Evolutionary conservation across 2,888 invertebrate species (phyloP), one percentile per base, ranked within the genome.

Genomic region (Drosophila helvetica): DNA sequence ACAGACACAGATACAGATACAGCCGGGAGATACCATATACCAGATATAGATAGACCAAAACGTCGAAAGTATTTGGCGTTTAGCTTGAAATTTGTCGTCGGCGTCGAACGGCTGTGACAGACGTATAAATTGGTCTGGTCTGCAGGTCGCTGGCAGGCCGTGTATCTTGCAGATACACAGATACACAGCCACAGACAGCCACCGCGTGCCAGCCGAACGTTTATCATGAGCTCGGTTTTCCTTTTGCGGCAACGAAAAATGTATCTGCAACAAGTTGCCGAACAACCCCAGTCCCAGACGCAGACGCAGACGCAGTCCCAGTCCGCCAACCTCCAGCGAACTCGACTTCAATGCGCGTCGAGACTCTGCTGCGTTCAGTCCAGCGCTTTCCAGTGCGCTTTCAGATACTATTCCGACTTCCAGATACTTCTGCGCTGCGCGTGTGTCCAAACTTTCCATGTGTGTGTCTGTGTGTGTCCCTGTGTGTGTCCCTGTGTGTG

Each of bases 231-330:
- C 70, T 87, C 86, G 86, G 77, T 78, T 89, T 86, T 89, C 88
- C 88, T 89, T 88, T 88, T 76, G 83, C 62, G 86, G 83, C 88
- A 64, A 62, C 42, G 53, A 68, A 87, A 38, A 87, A 85, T 86
- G 89, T 89, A 79, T 85, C 88, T 77, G 89, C 89, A 85, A 86
- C 89, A 88, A 88, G 89, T 85, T 89, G 88, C 88, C 78, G 88
- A 79, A 42, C 71, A 53, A 45, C 57, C 51, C 8, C 45, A 45
- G 22, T 22, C 61, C 12, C 56, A 56, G 25, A n/a, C 62, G 53
- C 3, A 52, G 25, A 17, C 15, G 22, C 58, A 54, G 61, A 8
- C n/a, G 55, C 30, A 22, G 53, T 56, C 33, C 4, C 22, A 22
- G 22, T 22, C 22, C 22, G 69, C 25, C 66, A 70, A 67, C 42